phyloP scores from a whole-genome alignment of 2,113 vertebrate genomes.

The Datnioides undecimradiatus region DNA sequence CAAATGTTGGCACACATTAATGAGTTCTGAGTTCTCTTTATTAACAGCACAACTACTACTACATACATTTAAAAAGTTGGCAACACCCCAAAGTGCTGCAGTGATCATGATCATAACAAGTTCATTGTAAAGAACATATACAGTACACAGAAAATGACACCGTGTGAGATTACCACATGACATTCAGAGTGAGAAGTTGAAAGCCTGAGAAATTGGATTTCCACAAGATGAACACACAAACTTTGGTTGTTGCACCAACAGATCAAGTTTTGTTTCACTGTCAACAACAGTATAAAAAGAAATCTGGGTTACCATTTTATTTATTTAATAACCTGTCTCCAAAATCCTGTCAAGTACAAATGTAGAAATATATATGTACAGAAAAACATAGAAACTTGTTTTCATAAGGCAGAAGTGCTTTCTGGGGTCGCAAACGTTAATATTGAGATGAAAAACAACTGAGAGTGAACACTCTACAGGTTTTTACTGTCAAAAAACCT shows the following conservation, averaged over 20 bases:
- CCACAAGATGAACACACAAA: conserved; percentile 51
- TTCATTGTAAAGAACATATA: conserved; percentile 19
- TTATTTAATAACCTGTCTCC: conserved; percentile 43
- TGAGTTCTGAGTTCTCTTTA: conserved; percentile 37
- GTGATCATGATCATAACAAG: conserved; percentile 6
- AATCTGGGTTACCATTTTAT: neutral
- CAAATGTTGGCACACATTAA: conserved; percentile 66
- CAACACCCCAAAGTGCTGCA: conserved; percentile 1
- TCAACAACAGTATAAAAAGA: conserved; percentile 25
- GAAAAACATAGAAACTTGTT: conserved; percentile 49
- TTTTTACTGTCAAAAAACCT: conserved; percentile 8
- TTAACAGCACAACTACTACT: conserved; percentile 49
- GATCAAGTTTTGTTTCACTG: conserved; percentile 62
- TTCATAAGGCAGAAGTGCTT: conserved; percentile 81
- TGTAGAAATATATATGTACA: conserved; percentile 66
- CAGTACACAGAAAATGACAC: conserved; percentile 47
- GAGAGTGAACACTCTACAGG: conserved; percentile 18
- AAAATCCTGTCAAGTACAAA: conserved; percentile 69
- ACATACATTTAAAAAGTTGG: conserved; percentile 30
- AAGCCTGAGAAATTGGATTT: conserved; percentile 79
- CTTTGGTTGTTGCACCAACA: conserved; percentile 78
- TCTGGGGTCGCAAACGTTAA: conserved; percentile 28
- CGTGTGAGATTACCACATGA: conserved; percentile 50
- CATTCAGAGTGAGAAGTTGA: conserved; percentile 69
- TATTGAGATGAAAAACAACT: conserved; percentile 20